phyloP scores from a whole-genome alignment of 2,888 invertebrate genomes.

The Limnephilus lunatus region DNA sequence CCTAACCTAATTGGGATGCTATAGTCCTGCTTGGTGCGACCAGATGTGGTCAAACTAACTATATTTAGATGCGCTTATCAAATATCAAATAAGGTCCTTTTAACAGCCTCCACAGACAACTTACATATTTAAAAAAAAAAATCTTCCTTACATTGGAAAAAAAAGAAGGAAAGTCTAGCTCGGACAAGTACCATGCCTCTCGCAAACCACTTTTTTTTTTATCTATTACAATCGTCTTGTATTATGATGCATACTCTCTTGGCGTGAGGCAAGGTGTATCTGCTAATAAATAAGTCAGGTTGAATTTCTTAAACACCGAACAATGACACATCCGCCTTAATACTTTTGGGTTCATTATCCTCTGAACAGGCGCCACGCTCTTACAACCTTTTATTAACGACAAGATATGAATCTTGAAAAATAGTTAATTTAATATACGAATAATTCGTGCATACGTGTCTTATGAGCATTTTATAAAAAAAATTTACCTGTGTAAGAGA shows the following conservation, averaged over 20 bases:
- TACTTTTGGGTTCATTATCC: conserved; percentile 42
- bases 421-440: conserved; percentile 61
- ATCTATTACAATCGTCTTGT: conserved; percentile 54
- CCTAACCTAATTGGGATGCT: no score
- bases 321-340: conserved; percentile 35
- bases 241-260: conserved; percentile 58
- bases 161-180: background rate
- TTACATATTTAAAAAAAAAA: background rate
- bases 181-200: background rate
- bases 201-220: conserved; percentile 55
- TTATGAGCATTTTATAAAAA: conserved; percentile 52
- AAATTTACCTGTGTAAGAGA: background rate
- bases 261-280: conserved; percentile 42
- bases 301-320: background rate
- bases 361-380: background rate
- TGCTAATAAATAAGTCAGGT: conserved; percentile 24
- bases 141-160: background rate
- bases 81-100: background rate
- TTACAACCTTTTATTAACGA: background rate
- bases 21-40: no score
- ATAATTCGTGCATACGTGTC: conserved; percentile 64
- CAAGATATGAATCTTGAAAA: conserved; percentile 59
- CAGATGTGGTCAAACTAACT: background rate
- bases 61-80: background rate
- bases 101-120: background rate